phyloP scores from a whole-genome alignment of 2,797 vertebrate species.

The Chiloscyllium punctatum region DNA sequence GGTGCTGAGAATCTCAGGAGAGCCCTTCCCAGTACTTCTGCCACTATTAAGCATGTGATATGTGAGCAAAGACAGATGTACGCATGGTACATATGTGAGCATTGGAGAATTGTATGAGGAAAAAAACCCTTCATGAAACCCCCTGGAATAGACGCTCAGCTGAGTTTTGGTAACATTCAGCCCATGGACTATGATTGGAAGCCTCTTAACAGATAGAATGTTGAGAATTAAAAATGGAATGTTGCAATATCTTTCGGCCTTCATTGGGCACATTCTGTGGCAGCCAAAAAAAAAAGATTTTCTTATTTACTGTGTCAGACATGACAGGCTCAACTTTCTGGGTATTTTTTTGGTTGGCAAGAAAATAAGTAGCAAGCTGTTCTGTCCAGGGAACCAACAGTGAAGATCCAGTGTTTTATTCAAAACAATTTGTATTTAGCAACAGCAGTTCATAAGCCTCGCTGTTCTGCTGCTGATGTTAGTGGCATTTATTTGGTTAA shows the following conservation, averaged over 20 bases:
- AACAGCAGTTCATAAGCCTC: background rate
- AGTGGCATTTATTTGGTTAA: background rate
- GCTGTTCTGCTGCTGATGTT: background rate
- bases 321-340: background rate
- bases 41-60: no score
- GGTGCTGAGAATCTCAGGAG: no score
- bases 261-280: no score
- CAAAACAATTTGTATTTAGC: background rate
- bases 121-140: no score
- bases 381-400: background rate
- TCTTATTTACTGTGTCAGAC: background rate
- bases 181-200: no score
- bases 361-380: background rate
- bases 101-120: no score
- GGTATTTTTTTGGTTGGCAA: background rate
- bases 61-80: no score
- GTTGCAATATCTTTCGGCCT: background rate
- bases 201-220: background rate
- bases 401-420: background rate
- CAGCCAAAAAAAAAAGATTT: background rate
- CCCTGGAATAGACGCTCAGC: no score
- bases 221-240: background rate
- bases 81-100: no score
- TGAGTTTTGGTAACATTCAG: no score
- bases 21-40: no score